These are phyloP conservation scores for Baryphthengus martii DNA, from an alignment of 2,113 vertebrate species.

Conservation along the genomic window DNA sequence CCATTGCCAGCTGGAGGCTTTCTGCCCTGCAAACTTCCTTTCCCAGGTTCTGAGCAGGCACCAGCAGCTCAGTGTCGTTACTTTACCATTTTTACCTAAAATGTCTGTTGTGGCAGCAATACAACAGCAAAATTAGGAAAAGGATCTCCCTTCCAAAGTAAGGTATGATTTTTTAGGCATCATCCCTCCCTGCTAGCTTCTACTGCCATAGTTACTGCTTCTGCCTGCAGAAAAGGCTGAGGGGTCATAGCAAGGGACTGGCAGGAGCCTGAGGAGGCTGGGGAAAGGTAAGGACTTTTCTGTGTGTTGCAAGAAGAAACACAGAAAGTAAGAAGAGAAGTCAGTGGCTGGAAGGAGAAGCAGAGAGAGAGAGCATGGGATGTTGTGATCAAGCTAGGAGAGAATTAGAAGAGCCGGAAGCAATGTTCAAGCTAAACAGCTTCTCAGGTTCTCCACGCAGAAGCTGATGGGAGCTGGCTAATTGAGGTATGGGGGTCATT, in stretches of 20 bases:
- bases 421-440: neutral
- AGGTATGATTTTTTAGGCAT: neutral
- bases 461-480: neutral
- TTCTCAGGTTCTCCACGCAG: neutral
- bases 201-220: neutral
- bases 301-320: neutral
- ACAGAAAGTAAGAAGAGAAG: neutral
- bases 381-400: neutral
- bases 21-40: neutral
- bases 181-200: neutral
- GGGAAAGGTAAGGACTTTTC: neutral
- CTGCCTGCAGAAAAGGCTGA: neutral
- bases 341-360: neutral
- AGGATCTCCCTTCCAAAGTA: neutral
- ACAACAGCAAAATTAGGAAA: neutral
- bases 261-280: neutral
- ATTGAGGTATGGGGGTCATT: neutral
- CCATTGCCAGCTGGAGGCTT: neutral
- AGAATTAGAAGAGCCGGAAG: neutral
- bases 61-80: fast-evolving
- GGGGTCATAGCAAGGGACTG: neutral
- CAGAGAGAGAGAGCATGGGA: neutral
- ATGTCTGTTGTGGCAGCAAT: neutral
- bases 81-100: neutral
- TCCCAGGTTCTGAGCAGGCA: neutral